A percentile compares a stretch with the other conserved stretches of the same genome.
phyloP scores from a whole-genome alignment of 2,113 vertebrate genomes.

The Paedocypris sp. region DNA sequence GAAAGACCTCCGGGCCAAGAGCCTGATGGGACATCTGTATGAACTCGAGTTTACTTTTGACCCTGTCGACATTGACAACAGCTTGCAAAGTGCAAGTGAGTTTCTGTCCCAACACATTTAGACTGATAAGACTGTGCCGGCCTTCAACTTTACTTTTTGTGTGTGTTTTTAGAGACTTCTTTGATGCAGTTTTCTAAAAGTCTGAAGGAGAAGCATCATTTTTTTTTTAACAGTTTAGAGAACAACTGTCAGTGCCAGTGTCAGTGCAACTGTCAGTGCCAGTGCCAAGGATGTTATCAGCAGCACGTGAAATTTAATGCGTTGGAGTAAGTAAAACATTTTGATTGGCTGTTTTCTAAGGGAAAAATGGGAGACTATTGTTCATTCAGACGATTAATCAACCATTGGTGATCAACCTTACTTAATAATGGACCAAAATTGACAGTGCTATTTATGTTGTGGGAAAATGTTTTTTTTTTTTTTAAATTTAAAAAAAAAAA shows the following conservation, averaged over 20 bases:
- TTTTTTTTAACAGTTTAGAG: slow-evolving; percentile 39
- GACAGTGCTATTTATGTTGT: no score
- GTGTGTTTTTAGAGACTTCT: slow-evolving; percentile 40
- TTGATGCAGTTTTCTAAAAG: slow-evolving; percentile 49
- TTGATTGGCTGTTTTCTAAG: no score
- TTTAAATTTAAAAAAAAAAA: no score
- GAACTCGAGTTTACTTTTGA: slow-evolving; percentile 63
- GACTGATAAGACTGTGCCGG: not conserved
- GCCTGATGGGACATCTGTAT: slow-evolving; percentile 56
- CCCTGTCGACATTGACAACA: slow-evolving; percentile 60
- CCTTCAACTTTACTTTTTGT: not conserved
- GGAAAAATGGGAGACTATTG: no score
- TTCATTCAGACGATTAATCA: no score
- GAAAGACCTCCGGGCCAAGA: slow-evolving; percentile 49
- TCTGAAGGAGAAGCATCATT: slow-evolving; percentile 44
- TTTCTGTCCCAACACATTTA: fast-evolving
- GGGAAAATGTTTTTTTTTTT: no score
- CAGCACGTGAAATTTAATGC: not conserved
- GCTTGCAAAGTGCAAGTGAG: slow-evolving; percentile 64
- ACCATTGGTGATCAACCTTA: no score
- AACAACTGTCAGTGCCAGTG: slow-evolving; percentile 24
- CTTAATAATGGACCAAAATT: no score
- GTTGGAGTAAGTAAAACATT: slow-evolving; percentile 50
- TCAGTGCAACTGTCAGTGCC: slow-evolving; percentile 36
- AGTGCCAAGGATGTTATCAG: slow-evolving; percentile 36